Conservation (phyloP, 1,140 invertebrate species). For the Cyclargus thomasi region DNA sequence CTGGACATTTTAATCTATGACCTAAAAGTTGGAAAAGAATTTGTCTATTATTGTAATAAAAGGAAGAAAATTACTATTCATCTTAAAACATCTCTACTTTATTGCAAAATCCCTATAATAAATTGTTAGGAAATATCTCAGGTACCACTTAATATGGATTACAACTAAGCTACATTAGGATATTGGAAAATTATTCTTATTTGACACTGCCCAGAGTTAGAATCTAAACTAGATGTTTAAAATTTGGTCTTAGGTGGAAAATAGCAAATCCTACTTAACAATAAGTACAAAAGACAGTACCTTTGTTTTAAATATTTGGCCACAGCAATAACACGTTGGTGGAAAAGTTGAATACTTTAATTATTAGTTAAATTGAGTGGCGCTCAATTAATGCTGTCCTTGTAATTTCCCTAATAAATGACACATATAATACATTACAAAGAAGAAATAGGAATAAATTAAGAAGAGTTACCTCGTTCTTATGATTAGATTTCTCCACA, state of each 20-base stretch:
- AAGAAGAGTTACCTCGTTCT: too few species aligned
- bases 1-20: too few species aligned
- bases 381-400: too few species aligned
- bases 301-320: neutral
- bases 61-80: neutral
- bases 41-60: neutral
- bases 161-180: neutral
- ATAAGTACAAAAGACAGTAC: neutral
- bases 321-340: neutral
- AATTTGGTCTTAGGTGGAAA: neutral
- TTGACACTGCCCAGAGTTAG: neutral
- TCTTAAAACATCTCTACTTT: neutral
- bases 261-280: neutral
- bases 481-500: too few species aligned
- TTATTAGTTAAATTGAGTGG: too few species aligned
- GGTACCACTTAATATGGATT: neutral
- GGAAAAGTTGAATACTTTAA: neutral
- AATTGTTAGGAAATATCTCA: neutral
- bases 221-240: neutral
- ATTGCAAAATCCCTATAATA: neutral
- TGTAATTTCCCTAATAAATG: too few species aligned
- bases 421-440: too few species aligned
- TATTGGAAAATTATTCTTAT: constrained; percentile 1
- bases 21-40: too few species aligned
- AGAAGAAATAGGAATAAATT: too few species aligned